These are phyloP conservation scores for Penaeus vannamei DNA, from an alignment of 1,140 invertebrate species.

Conservation along the genomic window DNA sequence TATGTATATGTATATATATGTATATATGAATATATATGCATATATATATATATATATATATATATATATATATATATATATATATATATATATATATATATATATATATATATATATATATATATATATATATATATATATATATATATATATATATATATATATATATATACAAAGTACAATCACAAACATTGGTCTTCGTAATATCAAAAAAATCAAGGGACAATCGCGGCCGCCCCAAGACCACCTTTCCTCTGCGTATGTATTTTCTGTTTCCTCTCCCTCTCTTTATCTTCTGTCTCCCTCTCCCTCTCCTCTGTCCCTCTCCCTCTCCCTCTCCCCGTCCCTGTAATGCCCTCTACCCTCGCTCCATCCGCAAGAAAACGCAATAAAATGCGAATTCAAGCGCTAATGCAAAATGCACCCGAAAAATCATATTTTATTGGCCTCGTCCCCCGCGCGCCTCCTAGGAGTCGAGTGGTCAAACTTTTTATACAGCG, in stretches of 20 bases:
- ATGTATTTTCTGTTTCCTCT: conserved; percentile 16
- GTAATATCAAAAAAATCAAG: conserved; percentile 9
- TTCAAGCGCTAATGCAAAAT: conserved; percentile 63
- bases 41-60: too few species aligned
- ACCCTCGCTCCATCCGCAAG: not conserved
- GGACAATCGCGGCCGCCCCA: not conserved
- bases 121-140: too few species aligned
- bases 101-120: too few species aligned
- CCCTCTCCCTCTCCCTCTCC: conserved; percentile 20
- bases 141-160: too few species aligned
- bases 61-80: too few species aligned
- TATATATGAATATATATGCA: too few species aligned
- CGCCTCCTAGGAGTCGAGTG: conserved; percentile 64
- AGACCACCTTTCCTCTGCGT: not conserved
- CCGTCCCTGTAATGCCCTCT: not conserved
- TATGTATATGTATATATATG: too few species aligned
- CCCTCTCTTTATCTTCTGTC: not conserved
- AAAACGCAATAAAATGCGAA: conserved; percentile 61
- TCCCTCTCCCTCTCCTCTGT: conserved; percentile 1
- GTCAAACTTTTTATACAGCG: conserved; percentile 65
- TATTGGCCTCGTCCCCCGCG: conserved; percentile 45
- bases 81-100: too few species aligned
- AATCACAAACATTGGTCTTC: conserved; percentile 3
- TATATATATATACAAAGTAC: not conserved
- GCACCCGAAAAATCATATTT: conserved; percentile 63